Conservation (phyloP, 2,113 vertebrate genomes). For the Zosterops lateralis region DNA sequence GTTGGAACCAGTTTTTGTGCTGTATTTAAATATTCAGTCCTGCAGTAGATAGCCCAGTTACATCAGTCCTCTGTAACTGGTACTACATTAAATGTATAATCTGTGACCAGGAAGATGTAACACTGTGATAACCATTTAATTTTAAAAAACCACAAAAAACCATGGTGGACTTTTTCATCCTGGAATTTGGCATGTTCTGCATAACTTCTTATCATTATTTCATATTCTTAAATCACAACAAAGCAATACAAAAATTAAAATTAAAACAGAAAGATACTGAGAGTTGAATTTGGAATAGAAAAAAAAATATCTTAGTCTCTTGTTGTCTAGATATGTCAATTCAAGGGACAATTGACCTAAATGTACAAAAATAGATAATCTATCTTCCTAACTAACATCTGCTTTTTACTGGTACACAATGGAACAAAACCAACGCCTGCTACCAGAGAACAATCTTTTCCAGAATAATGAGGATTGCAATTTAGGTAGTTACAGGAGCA, state of each 20-base stretch:
- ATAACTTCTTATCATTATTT: neutral
- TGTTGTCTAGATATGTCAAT: neutral
- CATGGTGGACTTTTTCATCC: neutral
- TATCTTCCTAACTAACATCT: neutral
- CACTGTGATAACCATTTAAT: neutral
- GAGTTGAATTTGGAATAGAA: neutral
- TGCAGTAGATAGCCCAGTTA: neutral
- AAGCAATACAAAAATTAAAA: neutral
- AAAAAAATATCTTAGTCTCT: neutral
- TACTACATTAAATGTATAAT: neutral
- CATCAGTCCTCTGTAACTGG: neutral
- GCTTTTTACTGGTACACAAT: slow-evolving; percentile 13
- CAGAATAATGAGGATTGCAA: slow-evolving; percentile 2
- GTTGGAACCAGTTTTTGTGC: slow-evolving; percentile 14
- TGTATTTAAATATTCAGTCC: neutral
- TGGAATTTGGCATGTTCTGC: neutral
- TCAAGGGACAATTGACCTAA: slow-evolving; percentile 2
- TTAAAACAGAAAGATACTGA: neutral
- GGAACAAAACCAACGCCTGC: neutral
- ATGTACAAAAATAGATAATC: slow-evolving; percentile 29
- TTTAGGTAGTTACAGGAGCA: slow-evolving; percentile 4
- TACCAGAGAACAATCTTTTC: neutral
- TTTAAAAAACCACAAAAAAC: neutral
- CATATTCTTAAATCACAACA: neutral
- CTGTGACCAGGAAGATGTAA: neutral